A percentile compares a stretch with the other conserved stretches of the same genome.
Conservation (phyloP, 92 coral and sea anemone species). For the Porites evermanni region DNA sequence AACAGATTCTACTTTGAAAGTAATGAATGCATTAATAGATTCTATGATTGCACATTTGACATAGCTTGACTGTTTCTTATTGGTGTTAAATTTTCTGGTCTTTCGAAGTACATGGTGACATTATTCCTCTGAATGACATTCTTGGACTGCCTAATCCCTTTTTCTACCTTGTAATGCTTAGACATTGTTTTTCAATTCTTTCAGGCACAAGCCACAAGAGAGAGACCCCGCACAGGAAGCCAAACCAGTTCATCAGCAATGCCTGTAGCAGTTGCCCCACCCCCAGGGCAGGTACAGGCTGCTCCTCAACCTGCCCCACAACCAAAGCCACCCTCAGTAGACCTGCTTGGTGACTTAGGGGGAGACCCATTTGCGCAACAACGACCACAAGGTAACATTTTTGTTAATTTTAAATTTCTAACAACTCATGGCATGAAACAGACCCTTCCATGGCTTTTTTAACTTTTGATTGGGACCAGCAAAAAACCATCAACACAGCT, state of each 20-base stretch:
- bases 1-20: no score
- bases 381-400: slow-evolving; percentile 31
- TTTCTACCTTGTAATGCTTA: background rate
- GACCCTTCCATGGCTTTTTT: no score
- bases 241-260: slow-evolving; percentile 53
- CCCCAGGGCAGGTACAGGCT: slow-evolving; percentile 55
- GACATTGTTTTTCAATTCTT: background rate
- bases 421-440: no score
- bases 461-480: no score
- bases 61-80: no score
- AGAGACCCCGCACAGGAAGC: slow-evolving; percentile 89
- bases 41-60: no score
- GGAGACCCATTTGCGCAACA: slow-evolving; percentile 98
- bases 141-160: background rate
- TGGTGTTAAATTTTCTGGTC: no score
- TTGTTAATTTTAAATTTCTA: no score
- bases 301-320: slow-evolving; percentile 70
- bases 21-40: no score
- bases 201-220: slow-evolving; percentile 73
- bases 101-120: no score
- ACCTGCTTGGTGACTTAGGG: slow-evolving; percentile 92
- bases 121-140: background rate
- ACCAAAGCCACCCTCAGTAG: slow-evolving; percentile 74
- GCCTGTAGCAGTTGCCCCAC: slow-evolving; percentile 61
- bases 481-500: no score